Base-by-base conservation (phyloP, 2,888 invertebrate genomes). In the Athalia cordata region DNA sequence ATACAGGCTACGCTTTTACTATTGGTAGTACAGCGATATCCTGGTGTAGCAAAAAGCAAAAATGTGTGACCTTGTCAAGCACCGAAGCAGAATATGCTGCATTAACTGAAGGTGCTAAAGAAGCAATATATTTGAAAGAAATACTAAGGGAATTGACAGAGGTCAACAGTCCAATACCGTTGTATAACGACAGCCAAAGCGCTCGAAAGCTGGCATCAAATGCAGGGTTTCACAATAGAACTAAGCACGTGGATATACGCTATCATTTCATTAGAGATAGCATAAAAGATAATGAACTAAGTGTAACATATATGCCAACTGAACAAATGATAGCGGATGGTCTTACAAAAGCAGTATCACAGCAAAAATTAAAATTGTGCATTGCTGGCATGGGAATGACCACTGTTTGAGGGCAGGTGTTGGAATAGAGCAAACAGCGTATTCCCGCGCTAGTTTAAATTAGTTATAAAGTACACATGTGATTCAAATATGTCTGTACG, bases 21-120 rank as follows among this genome's bases (percentile, higher is more conserved):
- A 3, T 59, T 8, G 67, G 49, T 9, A 47, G 59, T 13, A 52
- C 45, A 8, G 57, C 61, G 1, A 61, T 77, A n/a, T 67, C 67
- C 57, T 77, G 77, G 77, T 49, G 59, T 6, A 59, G 67, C 61
- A 77, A 45, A 57, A 77, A 77, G 47, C 77, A 77, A 29, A 68
- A 45, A 55, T 50, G 55, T 29, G 52, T 65, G n/a, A 65, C 65
- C 4, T 57, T 65, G 29, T 76, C 76, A 7, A 50, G 55, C 6
- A 66, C 66, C 3, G 76, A 76, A 66, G 29, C 65, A 4, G 76
- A 76, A 29, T 64, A 76, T 45, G 55, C 64, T 13, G 64, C 76
- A 43, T 45, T 76, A 11, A 15, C 50, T 49, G 64, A 76, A 43
- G 76, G 29, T n/a, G 64, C 52, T 0, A 49, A 65, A 9, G 76